Percentiles rank a stretch among this genome's conserved stretches.
Evolutionary conservation across 2,797 vertebrate genomes (phyloP).

Genomic region (Harpagifer antarcticus): DNA sequence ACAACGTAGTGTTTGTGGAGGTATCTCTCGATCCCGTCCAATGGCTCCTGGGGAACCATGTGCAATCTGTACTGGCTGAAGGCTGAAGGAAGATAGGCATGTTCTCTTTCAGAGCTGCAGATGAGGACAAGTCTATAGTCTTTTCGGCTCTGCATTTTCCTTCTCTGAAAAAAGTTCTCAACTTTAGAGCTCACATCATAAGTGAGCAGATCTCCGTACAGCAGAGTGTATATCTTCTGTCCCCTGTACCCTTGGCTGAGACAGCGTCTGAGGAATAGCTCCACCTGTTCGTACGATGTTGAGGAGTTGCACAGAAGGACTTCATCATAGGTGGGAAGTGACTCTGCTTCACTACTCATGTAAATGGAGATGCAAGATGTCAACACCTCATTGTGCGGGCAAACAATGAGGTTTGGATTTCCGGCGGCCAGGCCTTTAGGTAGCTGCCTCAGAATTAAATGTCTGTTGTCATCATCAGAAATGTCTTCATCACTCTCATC

Average conservation of each 20-base stretch:
- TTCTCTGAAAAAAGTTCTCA: slow-evolving; percentile 88
- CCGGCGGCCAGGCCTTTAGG: slow-evolving; percentile 85
- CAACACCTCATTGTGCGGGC: slow-evolving; percentile 88
- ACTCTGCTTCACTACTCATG: slow-evolving; percentile 86
- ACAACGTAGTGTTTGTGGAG: slow-evolving; percentile 88
- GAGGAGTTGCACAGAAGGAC: slow-evolving; percentile 91
- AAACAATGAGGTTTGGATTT: slow-evolving; percentile 92
- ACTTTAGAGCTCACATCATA: slow-evolving; percentile 91
- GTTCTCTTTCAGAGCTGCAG: slow-evolving; percentile 91
- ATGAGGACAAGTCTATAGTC: slow-evolving; percentile 88
- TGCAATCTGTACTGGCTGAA: slow-evolving; percentile 92
- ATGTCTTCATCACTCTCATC: slow-evolving; percentile 52
- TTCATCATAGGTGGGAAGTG: slow-evolving; percentile 92
- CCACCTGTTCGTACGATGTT: slow-evolving; percentile 91
- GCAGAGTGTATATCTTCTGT: slow-evolving; percentile 89
- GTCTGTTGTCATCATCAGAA: slow-evolving; percentile 33
- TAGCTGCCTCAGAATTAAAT: slow-evolving; percentile 75
- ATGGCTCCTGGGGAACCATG: slow-evolving; percentile 85
- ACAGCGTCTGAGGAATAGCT: slow-evolving; percentile 92
- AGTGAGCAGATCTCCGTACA: slow-evolving; percentile 91
- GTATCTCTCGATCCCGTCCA: slow-evolving; percentile 85
- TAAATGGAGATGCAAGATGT: slow-evolving; percentile 90
- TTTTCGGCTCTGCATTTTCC: slow-evolving; percentile 76
- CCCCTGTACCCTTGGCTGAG: slow-evolving; percentile 80
- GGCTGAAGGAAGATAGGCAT: slow-evolving; percentile 92